Evolutionary conservation across 2,888 invertebrate genomes (phyloP).

Genomic region (Chaitophorus viminalis): DNA sequence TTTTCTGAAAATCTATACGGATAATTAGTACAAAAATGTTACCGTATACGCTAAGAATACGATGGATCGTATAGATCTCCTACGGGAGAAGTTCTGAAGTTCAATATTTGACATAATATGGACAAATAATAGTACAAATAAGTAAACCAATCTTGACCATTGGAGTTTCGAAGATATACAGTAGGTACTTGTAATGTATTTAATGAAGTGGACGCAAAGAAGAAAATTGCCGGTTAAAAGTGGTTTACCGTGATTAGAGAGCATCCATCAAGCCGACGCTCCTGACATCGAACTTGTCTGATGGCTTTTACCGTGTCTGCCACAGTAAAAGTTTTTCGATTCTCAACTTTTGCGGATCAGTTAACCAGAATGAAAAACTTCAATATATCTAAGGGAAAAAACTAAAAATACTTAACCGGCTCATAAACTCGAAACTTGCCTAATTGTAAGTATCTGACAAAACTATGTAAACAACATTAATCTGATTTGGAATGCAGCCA

Average conservation of each 20-base stretch:
- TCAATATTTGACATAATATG: neutral
- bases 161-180: conserved; percentile 38
- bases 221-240: conserved; percentile 62
- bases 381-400: conserved; percentile 10
- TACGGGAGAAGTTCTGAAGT: neutral
- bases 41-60: too few species aligned
- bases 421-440: conserved; percentile 36
- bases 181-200: conserved; percentile 57
- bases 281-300: conserved; percentile 60
- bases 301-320: conserved; percentile 58
- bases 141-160: conserved; percentile 8
- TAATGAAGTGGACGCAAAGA: conserved; percentile 42
- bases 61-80: too few species aligned
- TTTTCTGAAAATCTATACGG: neutral
- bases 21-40: too few species aligned
- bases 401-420: conserved; percentile 41
- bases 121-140: neutral
- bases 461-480: conserved; percentile 51
- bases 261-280: conserved; percentile 63
- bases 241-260: conserved; percentile 63
- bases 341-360: conserved; percentile 60
- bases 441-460: conserved; percentile 43
- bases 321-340: conserved; percentile 60
- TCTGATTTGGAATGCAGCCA: conserved; percentile 22
- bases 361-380: conserved; percentile 59